A percentile compares a stretch with the other conserved stretches of the same genome.
phyloP scores from a whole-genome alignment of 1,140 invertebrate species.

The Drosophila pruinosa region DNA sequence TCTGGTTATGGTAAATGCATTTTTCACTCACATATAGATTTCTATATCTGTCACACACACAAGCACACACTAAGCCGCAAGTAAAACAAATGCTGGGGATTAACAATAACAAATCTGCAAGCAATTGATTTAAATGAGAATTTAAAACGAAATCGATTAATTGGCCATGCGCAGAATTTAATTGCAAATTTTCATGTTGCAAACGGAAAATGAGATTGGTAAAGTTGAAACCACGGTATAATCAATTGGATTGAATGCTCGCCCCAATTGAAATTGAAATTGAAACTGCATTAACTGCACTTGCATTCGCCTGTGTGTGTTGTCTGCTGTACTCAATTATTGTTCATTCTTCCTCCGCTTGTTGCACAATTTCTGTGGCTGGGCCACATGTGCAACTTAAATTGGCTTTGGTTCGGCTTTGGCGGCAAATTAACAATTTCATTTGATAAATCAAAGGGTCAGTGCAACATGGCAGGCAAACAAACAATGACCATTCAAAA shows the following conservation, averaged over 20 bases:
- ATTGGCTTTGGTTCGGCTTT: slow-evolving; percentile 66
- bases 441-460: slow-evolving; percentile 74
- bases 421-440: slow-evolving; percentile 77
- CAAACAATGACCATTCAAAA: slow-evolving; percentile 22
- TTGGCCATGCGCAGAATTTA: slow-evolving; percentile 55
- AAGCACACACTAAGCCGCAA: slow-evolving; percentile 20
- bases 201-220: slow-evolving; percentile 10
- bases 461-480: slow-evolving; percentile 14
- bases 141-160: slow-evolving; percentile 71
- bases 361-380: slow-evolving; percentile 37
- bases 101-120: slow-evolving; percentile 34
- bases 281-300: slow-evolving; percentile 67
- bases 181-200: slow-evolving; percentile 52
- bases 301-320: slow-evolving; percentile 8
- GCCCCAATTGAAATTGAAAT: slow-evolving; percentile 26
- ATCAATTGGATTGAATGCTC: background rate
- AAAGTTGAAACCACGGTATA: background rate
- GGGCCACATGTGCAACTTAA: slow-evolving; percentile 48
- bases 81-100: slow-evolving; percentile 42
- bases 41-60: slow-evolving; percentile 33
- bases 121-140: slow-evolving; percentile 71
- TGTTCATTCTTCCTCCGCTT: slow-evolving; percentile 15
- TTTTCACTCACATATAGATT: slow-evolving; percentile 47
- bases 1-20: slow-evolving; percentile 62
- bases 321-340: slow-evolving; percentile 56